Conservation (phyloP, 2,113 vertebrate species). For the Xiphophorus hellerii region DNA sequence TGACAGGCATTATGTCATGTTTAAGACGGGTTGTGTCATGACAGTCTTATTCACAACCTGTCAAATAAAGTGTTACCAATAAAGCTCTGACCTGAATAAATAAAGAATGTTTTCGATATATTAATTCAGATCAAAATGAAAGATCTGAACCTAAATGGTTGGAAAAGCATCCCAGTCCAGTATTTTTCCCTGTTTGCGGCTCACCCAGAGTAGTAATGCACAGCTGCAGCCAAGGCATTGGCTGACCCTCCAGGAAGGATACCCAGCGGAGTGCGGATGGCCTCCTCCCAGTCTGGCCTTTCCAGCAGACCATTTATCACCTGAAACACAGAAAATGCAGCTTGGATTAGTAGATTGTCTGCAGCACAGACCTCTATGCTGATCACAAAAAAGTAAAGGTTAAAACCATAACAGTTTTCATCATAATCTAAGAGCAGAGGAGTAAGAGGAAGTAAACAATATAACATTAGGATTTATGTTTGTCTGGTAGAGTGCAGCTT, state of each 20-base stretch:
- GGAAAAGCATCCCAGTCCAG: not conserved
- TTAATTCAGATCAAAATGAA: no score
- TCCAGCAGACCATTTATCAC: slow-evolving; percentile 96
- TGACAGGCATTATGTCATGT: no score
- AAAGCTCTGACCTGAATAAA: no score
- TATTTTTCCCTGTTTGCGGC: slow-evolving; percentile 28
- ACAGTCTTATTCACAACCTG: no score
- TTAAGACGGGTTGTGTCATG: no score
- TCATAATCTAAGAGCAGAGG: not conserved
- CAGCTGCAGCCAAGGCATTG: slow-evolving; percentile 90
- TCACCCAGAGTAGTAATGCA: slow-evolving; percentile 92
- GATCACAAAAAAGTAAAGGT: not conserved
- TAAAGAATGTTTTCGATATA: no score
- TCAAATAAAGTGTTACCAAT: no score
- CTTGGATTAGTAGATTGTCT: not conserved
- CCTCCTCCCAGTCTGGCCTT: slow-evolving; percentile 86
- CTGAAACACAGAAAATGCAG: slow-evolving; percentile 69
- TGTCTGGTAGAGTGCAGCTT: not conserved
- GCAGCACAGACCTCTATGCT: not conserved
- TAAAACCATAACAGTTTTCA: not conserved
- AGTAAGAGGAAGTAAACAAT: no score
- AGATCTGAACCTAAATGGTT: no score
- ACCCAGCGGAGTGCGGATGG: slow-evolving; percentile 86
- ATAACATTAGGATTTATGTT: no score
- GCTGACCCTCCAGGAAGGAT: slow-evolving; percentile 93